Conservation (phyloP, 1,140 invertebrate species). For the Phocides pigmalion region DNA sequence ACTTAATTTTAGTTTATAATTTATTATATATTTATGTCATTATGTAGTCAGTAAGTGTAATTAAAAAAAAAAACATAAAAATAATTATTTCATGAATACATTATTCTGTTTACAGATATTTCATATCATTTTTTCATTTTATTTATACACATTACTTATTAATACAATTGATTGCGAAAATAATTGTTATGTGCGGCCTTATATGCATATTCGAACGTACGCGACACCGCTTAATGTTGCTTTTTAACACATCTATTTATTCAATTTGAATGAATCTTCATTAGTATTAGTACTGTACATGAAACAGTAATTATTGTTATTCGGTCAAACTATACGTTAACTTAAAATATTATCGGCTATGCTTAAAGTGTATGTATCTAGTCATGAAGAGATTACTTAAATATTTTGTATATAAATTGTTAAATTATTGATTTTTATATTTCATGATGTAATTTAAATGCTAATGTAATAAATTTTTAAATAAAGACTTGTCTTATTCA, state of each 20-base stretch:
- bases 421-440: constrained; percentile 64
- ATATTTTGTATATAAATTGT: constrained; percentile 78
- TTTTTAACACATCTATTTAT: constrained; percentile 60
- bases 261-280: constrained; percentile 30
- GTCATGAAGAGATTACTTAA: constrained; percentile 66
- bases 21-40: constrained; percentile 64
- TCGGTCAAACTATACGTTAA: constrained; percentile 26
- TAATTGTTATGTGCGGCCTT: constrained; percentile 59
- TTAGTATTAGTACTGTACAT: constrained; percentile 21
- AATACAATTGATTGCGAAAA: too few species aligned
- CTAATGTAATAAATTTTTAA: constrained; percentile 66
- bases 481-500: constrained; percentile 36
- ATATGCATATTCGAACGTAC: constrained; percentile 50
- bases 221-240: constrained; percentile 50
- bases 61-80: constrained; percentile 39
- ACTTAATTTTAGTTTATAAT: constrained; percentile 62
- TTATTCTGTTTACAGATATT: constrained; percentile 6
- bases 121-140: constrained; percentile 17
- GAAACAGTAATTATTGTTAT: constrained; percentile 17
- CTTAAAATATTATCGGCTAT: constrained; percentile 53
- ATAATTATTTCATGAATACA: constrained; percentile 23
- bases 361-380: constrained; percentile 62
- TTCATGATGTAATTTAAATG: constrained; percentile 64
- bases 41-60: constrained; percentile 61
- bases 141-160: neutral